Evolutionary conservation across 2,797 vertebrate species (phyloP).

Genomic region (Hydrolagus colliei): DNA sequence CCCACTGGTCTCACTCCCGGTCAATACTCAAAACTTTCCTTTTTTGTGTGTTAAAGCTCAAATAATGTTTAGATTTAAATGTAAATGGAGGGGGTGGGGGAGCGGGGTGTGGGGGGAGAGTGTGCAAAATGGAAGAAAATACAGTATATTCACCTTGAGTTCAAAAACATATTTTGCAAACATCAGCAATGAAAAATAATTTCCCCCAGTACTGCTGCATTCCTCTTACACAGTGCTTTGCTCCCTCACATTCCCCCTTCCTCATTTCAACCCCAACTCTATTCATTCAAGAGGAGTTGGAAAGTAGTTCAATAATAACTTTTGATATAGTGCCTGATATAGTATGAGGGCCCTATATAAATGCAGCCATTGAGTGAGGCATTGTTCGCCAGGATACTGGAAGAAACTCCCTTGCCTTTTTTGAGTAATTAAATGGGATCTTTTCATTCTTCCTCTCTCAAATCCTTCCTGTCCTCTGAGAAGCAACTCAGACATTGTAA

Average conservation of each 20-base stretch:
- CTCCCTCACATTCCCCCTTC: neutral
- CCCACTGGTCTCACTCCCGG: neutral
- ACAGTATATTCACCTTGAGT: neutral
- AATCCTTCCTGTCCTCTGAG: too few relatives aligned
- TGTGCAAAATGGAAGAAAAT: neutral
- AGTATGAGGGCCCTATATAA: neutral
- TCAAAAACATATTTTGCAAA: neutral
- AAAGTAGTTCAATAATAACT: neutral
- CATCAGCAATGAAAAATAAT: neutral
- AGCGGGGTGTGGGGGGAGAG: too few relatives aligned
- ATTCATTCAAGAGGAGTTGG: too few relatives aligned
- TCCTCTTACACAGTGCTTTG: neutral
- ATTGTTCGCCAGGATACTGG: too few relatives aligned
- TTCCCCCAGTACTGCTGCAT: neutral
- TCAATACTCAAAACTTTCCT: neutral
- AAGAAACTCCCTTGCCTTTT: too few relatives aligned
- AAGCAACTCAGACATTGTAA: neutral
- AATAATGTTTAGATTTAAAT: neutral
- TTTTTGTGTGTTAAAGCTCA: neutral
- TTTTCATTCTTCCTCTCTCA: too few relatives aligned
- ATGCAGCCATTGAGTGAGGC: too few relatives aligned
- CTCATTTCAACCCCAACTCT: too few relatives aligned
- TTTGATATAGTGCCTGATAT: neutral
- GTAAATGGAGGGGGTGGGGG: too few relatives aligned
- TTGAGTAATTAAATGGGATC: too few relatives aligned